Evolutionary conservation across 2,888 invertebrate species (phyloP), one percentile per base, ranked within the genome.

Genomic region (Stegana nigrithorax): DNA sequence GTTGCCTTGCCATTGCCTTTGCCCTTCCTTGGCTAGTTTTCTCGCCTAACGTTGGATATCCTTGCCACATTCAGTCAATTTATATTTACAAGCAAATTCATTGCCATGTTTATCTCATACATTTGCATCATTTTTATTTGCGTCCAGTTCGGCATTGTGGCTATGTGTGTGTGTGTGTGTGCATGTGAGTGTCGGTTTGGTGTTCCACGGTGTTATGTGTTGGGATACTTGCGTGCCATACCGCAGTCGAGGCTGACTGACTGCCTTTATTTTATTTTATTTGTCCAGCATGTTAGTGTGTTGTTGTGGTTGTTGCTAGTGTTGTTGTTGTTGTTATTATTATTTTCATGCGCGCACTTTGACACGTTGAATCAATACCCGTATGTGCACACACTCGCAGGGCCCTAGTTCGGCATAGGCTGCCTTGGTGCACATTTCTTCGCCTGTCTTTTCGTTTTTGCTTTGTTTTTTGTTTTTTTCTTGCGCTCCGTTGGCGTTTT

Each of bases 91-190:
- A 50, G n/a, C 26, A 14, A 50, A 26, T 50, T 26, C 50, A 50
- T 50, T 50, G 50, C 26, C n/a, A 50, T 50, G 50, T 50, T 50
- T 50, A 50, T 50, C n/a, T 23, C 14, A n/a, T n/a, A 14, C 23
- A 50, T 50, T 50, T 50, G n/a, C 12, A 26, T 50, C 14, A 50
- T 50, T 50, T 50, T 50, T 50, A 23, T 39, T 4, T 8, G 39
- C 14, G n/a, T 5, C 39, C 39, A 2, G 3, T 2, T 4, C 2
- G 32, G 32, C 32, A 32, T 32, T 10, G 2, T 5, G 32, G 32
- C 32, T n/a, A n/a, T 29, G 29, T 29, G 6, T 29, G 29, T 29
- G 29, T 29, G 10, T 29, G 29, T 10, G 10, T 29, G 29, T 10
- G 10, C 29, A 29, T 29, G 10, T 10, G 10, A 7, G 29, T 29